These are phyloP conservation scores for Hetaerina titia DNA, from an alignment of 2,888 invertebrate species.

Conservation along the genomic window DNA sequence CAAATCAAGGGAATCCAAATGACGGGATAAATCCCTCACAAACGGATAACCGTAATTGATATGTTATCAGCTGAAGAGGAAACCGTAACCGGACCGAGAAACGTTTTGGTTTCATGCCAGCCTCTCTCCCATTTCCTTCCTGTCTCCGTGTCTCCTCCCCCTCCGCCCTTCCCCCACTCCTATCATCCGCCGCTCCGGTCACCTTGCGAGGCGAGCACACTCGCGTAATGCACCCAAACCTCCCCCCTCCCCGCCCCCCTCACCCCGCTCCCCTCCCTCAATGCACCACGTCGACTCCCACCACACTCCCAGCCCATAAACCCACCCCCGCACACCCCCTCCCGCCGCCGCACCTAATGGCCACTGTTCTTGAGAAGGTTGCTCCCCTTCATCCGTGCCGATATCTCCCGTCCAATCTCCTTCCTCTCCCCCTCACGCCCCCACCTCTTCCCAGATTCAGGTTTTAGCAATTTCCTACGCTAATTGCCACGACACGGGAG, in stretches of 20 bases:
- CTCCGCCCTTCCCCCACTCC: not conserved
- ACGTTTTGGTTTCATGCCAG: slow-evolving; percentile 20
- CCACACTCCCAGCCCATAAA: too few relatives aligned
- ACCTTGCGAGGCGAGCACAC: not conserved
- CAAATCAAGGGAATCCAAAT: not conserved
- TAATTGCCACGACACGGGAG: slow-evolving; percentile 56
- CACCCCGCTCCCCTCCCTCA: too few relatives aligned
- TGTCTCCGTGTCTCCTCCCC: not conserved
- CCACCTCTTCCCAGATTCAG: slow-evolving; percentile 43
- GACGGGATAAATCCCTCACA: not conserved
- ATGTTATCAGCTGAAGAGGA: slow-evolving; percentile 2
- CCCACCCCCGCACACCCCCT: too few relatives aligned
- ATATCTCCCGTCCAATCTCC: not conserved
- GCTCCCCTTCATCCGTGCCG: too few relatives aligned
- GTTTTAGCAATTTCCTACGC: slow-evolving; percentile 63
- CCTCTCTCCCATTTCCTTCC: not conserved
- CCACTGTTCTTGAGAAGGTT: too few relatives aligned
- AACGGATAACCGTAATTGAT: slow-evolving; percentile 19
- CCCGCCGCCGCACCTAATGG: too few relatives aligned
- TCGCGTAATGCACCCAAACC: not conserved
- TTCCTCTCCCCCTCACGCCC: not conserved
- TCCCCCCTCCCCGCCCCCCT: not conserved
- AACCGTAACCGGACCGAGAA: not conserved
- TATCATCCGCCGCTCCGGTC: not conserved
- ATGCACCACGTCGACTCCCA: too few relatives aligned